Conservation (phyloP, 2,888 invertebrate species). For the Synanthedon tipuliformis region DNA sequence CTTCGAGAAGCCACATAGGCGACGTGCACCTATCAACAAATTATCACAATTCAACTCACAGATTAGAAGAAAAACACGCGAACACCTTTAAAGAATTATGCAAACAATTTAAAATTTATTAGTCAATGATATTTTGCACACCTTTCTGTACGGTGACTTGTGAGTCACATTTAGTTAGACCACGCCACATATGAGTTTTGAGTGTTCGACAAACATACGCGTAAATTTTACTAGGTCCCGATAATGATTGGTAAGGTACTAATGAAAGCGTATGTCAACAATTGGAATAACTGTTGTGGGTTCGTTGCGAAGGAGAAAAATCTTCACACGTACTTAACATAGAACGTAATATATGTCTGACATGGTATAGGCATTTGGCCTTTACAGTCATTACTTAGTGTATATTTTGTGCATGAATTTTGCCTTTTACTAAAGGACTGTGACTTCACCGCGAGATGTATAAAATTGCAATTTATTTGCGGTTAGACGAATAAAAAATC, state of each 20-base stretch:
- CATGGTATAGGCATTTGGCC: too few species aligned
- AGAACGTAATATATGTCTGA: background rate
- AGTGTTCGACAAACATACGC: slow-evolving; percentile 11
- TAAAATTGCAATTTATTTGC: background rate
- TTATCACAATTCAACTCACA: slow-evolving; percentile 41
- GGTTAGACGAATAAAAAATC: background rate
- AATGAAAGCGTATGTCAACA: slow-evolving; percentile 30
- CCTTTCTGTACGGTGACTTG: slow-evolving; percentile 1
- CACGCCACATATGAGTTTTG: background rate
- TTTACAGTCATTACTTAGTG: background rate
- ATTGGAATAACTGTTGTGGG: slow-evolving; percentile 32
- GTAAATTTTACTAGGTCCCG: slow-evolving; percentile 16
- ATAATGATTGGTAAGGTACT: slow-evolving; percentile 21
- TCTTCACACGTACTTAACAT: slow-evolving; percentile 37
- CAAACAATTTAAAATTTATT: slow-evolving; percentile 6
- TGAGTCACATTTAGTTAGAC: slow-evolving; percentile 10
- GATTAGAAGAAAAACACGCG: slow-evolving; percentile 21
- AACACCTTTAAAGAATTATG: slow-evolving; percentile 9
- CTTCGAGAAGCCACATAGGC: slow-evolving; percentile 26
- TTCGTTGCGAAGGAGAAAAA: slow-evolving; percentile 22
- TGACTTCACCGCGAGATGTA: too few species aligned
- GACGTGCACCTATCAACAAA: slow-evolving; percentile 40
- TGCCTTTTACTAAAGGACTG: background rate
- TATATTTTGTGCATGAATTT: background rate
- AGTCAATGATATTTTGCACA: slow-evolving; percentile 14